Conservation (phyloP, 1,140 invertebrate species). For the Drosophila leontia region DNA sequence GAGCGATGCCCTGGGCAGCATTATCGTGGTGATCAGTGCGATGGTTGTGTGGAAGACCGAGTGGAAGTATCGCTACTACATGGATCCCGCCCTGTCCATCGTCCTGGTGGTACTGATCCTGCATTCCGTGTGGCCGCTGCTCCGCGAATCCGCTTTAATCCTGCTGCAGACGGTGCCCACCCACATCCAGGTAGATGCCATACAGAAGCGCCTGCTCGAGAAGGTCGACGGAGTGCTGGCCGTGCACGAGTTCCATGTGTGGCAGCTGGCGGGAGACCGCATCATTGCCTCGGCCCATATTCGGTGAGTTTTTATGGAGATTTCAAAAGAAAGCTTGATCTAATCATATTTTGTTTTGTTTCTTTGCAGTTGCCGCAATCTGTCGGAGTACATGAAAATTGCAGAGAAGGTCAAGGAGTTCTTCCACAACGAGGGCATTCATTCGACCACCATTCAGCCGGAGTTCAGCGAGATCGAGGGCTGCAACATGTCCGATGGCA, state of each 20-base stretch:
- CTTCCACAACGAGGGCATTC: slow-evolving; percentile 93
- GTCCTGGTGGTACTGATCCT: slow-evolving; percentile 92
- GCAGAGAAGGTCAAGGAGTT: slow-evolving; percentile 98
- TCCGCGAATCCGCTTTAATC: slow-evolving; percentile 95
- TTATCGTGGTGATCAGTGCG: slow-evolving; percentile 98
- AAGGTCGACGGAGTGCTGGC: slow-evolving; percentile 96
- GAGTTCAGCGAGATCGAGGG: slow-evolving; percentile 93
- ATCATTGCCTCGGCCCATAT: slow-evolving; percentile 98
- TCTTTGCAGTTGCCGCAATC: slow-evolving; percentile 91
- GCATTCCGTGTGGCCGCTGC: slow-evolving; percentile 93
- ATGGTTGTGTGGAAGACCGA: slow-evolving; percentile 95
- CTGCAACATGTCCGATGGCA: slow-evolving; percentile 82
- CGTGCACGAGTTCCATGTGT: slow-evolving; percentile 97
- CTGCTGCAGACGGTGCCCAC: slow-evolving; percentile 96
- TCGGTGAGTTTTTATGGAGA: slow-evolving; percentile 85
- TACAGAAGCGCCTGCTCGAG: slow-evolving; percentile 92
- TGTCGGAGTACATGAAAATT: slow-evolving; percentile 96
- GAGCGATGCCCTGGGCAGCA: slow-evolving; percentile 97
- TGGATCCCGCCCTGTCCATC: slow-evolving; percentile 97
- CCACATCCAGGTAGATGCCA: slow-evolving; percentile 96
- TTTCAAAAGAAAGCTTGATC: neutral
- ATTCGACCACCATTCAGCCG: slow-evolving; percentile 96
- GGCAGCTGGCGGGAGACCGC: slow-evolving; percentile 96
- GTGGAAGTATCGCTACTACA: slow-evolving; percentile 93
- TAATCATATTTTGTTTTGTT: neutral